Conservation (phyloP, 35 echinoderm and acorn worm species). For the Apostichopus parvimensis region DNA sequence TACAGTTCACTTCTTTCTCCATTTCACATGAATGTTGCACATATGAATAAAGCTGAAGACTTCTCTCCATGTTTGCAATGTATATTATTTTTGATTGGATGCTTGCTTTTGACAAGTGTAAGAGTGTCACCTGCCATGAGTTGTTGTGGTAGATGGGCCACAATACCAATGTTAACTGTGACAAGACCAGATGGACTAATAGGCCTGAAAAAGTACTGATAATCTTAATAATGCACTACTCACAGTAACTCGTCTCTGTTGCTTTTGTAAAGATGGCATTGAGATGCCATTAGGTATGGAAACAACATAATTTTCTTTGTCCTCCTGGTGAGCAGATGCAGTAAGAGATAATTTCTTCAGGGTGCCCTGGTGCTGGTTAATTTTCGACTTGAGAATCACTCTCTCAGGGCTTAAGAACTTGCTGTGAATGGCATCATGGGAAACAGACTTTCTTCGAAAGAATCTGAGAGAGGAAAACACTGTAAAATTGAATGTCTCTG, state of each 20-base stretch:
- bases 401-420: not conserved
- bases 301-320: slow-evolving; percentile 25
- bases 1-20: too few relatives aligned
- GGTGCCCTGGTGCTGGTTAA: not conserved
- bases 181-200: too few relatives aligned
- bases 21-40: too few relatives aligned
- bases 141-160: too few relatives aligned
- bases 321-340: not conserved
- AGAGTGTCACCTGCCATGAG: too few relatives aligned
- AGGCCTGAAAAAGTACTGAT: too few relatives aligned
- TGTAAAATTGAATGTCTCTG: not conserved
- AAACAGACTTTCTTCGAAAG: not conserved
- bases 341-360: not conserved
- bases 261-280: not conserved
- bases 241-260: slow-evolving; percentile 1
- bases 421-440: not conserved
- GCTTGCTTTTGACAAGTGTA: too few relatives aligned
- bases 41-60: too few relatives aligned
- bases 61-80: too few relatives aligned
- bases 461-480: not conserved
- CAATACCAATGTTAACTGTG: too few relatives aligned
- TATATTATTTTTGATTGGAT: too few relatives aligned
- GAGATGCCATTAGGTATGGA: slow-evolving; percentile 13
- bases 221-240: not conserved
- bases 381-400: not conserved